These are phyloP conservation scores for Zhengitettix transpicula DNA, from an alignment of 2,888 invertebrate species.

Conservation along the genomic window DNA sequence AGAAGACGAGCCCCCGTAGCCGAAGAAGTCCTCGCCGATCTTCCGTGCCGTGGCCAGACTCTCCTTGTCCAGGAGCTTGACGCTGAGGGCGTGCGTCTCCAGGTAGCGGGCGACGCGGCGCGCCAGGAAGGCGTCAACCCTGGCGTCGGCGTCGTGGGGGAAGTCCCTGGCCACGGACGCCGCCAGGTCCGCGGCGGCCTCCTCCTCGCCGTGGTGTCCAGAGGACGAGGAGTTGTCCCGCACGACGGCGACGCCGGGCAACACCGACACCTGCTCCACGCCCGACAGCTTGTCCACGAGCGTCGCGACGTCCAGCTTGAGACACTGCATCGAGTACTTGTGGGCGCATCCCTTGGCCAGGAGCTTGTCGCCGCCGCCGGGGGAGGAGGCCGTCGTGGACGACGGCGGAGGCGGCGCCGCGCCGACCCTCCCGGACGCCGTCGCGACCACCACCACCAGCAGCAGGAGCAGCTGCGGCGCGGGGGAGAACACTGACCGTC, in stretches of 20 bases:
- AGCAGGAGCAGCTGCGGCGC: not conserved
- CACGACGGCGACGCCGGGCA: conserved; percentile 59
- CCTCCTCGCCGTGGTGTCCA: not conserved
- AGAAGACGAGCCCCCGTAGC: not conserved
- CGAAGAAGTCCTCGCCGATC: conserved; percentile 25
- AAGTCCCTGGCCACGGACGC: conserved; percentile 54
- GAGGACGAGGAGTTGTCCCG: conserved; percentile 22
- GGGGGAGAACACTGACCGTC: not conserved
- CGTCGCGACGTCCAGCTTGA: conserved; percentile 61
- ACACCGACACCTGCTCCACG: conserved; percentile 42
- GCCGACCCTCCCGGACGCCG: no score
- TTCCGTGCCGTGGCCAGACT: conserved; percentile 40
- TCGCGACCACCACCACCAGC: not conserved
- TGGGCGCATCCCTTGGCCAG: conserved; percentile 24
- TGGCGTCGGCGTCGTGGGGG: conserved; percentile 57
- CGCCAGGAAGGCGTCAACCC: conserved; percentile 56
- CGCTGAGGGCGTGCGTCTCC: conserved; percentile 53
- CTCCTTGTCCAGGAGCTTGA: conserved; percentile 48
- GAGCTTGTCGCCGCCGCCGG: not conserved
- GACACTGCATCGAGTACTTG: conserved; percentile 51
- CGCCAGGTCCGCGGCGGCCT: conserved; percentile 5
- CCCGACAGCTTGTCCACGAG: conserved; percentile 58
- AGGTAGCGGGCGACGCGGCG: conserved; percentile 54
- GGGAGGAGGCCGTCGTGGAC: not conserved
- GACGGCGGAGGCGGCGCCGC: not conserved